phyloP scores from a whole-genome alignment of 2,113 vertebrate species.

The Falcunculus frontatus region DNA sequence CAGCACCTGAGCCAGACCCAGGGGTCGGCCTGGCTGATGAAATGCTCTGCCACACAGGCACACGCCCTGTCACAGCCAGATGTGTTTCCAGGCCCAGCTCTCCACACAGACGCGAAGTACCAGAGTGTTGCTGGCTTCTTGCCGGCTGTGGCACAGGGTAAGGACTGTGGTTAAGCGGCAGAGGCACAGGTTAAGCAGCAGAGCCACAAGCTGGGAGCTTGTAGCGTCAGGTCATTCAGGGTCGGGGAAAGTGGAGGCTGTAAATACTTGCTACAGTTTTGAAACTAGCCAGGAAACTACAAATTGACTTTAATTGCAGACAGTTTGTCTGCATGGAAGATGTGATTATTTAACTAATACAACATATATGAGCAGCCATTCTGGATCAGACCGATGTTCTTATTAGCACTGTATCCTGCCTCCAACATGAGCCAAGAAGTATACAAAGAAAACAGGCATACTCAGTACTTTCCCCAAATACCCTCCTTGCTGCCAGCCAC shows the following conservation, averaged over 20 bases:
- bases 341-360: not conserved
- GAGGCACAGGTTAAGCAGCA: not conserved
- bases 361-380: not conserved
- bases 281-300: not conserved
- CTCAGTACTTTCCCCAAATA: not conserved
- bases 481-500: not conserved
- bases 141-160: not conserved
- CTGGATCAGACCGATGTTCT: not conserved
- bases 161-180: not conserved
- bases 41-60: not conserved
- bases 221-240: not conserved
- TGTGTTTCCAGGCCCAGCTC: not conserved
- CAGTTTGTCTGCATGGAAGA: constrained; percentile 1
- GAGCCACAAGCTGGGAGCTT: not conserved
- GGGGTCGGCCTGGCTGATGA: not conserved
- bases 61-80: not conserved
- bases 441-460: not conserved
- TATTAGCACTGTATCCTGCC: not conserved
- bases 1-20: not conserved
- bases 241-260: not conserved
- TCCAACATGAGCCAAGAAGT: not conserved
- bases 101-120: not conserved
- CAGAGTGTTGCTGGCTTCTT: not conserved
- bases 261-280: not conserved
- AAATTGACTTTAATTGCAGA: not conserved